phyloP scores from a whole-genome alignment of 2,888 invertebrate species.

The Amphiduros pacificus region DNA sequence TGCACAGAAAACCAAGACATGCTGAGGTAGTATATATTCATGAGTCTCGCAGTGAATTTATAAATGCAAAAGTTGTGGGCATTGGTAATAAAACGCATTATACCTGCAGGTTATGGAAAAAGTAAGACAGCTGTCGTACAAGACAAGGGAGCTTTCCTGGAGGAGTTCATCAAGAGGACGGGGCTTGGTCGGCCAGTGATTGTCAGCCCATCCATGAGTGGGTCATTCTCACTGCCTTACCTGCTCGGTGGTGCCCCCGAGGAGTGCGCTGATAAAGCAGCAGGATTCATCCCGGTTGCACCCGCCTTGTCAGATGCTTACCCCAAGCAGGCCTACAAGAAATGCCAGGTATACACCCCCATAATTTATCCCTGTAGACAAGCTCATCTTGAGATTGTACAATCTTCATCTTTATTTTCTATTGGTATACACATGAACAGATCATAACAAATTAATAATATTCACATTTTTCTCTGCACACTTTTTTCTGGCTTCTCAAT shows the following conservation, averaged over 20 bases:
- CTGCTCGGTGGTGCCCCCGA: conserved; percentile 43
- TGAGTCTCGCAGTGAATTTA: too few relatives aligned
- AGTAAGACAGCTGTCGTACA: conserved; percentile 24
- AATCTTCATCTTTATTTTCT: too few relatives aligned
- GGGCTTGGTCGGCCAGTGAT: conserved; percentile 55
- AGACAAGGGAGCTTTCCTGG: conserved; percentile 19
- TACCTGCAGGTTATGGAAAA: conserved; percentile 45
- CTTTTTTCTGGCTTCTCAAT: too few relatives aligned
- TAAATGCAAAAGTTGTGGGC: too few relatives aligned
- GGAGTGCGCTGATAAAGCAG: conserved; percentile 37
- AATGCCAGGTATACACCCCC: conserved; percentile 25
- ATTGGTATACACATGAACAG: too few relatives aligned
- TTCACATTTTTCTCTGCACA: too few relatives aligned
- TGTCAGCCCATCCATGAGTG: conserved; percentile 63
- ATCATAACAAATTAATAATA: too few relatives aligned
- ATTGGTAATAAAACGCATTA: too few relatives aligned
- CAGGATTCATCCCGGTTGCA: conserved; percentile 60
- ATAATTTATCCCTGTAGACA: too few relatives aligned
- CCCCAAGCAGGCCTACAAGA: conserved; percentile 31
- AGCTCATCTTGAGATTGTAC: background rate
- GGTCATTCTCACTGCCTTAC: conserved; percentile 59
- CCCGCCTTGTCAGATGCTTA: conserved; percentile 52
- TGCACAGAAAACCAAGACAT: too few relatives aligned
- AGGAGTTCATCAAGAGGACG: conserved; percentile 42
- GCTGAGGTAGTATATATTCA: background rate